Evolutionary conservation across 2,888 invertebrate genomes (phyloP).

Genomic region (Cecidostiba fungosa): DNA sequence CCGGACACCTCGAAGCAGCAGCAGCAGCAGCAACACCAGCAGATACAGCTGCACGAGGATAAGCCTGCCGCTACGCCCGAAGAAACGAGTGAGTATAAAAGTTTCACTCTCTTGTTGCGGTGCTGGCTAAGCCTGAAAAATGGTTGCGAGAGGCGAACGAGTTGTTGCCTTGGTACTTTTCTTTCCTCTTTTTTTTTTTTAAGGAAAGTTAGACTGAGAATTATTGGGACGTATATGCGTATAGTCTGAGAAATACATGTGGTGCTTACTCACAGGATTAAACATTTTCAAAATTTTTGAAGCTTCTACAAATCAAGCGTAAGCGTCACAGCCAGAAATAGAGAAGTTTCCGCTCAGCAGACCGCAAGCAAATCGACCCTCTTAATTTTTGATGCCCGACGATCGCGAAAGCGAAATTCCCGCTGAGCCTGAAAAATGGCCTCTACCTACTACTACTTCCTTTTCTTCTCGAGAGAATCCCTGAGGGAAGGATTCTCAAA

Average conservation of each 20-base stretch:
- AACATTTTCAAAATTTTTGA: background rate
- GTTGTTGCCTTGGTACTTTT: background rate
- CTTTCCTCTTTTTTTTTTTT: background rate
- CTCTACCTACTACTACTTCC: background rate
- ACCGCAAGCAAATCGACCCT: slow-evolving; percentile 13
- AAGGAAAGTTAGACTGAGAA: background rate
- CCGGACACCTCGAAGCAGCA: slow-evolving; percentile 26
- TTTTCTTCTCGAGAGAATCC: background rate
- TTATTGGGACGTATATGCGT: background rate
- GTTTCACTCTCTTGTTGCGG: slow-evolving; percentile 2
- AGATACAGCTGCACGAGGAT: slow-evolving; percentile 32
- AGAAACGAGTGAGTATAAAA: slow-evolving; percentile 33
- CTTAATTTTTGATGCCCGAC: slow-evolving; percentile 17
- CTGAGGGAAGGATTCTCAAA: slow-evolving; percentile 38
- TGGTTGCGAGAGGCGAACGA: background rate
- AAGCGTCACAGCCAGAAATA: background rate
- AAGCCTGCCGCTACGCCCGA: background rate
- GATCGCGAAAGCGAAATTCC: slow-evolving; percentile 1
- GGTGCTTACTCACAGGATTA: background rate
- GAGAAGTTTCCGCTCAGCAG: background rate
- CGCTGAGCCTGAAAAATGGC: slow-evolving; percentile 17
- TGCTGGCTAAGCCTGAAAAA: background rate
- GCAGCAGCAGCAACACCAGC: slow-evolving; percentile 6
- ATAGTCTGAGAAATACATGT: background rate
- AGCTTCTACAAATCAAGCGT: background rate